Conservation (phyloP, 2,888 invertebrate species). For the Drosophila anceps region DNA sequence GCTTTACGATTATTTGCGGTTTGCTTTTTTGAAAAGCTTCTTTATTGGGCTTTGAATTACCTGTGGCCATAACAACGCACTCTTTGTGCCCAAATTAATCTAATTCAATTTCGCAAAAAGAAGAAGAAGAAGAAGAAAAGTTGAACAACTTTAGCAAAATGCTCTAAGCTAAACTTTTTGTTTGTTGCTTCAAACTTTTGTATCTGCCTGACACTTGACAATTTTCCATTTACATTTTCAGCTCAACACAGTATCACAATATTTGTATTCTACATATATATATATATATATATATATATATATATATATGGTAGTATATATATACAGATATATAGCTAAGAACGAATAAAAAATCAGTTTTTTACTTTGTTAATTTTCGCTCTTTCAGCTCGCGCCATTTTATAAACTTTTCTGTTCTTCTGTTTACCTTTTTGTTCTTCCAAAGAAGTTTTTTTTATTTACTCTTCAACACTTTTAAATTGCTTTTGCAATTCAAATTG, state of each 20-base stretch:
- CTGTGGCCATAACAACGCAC: slow-evolving; percentile 5
- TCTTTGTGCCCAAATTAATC: slow-evolving; percentile 10
- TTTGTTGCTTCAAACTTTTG: slow-evolving; percentile 3
- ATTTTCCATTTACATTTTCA: slow-evolving; percentile 29
- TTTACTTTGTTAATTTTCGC: not conserved
- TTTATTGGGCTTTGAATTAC: slow-evolving; percentile 23
- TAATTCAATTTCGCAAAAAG: slow-evolving; percentile 28
- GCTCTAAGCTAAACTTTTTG: no score
- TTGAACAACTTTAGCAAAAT: slow-evolving; percentile 4
- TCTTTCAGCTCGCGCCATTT: not conserved
- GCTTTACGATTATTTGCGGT: slow-evolving; percentile 44
- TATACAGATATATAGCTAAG: not conserved
- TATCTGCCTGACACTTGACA: slow-evolving; percentile 30
- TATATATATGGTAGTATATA: not conserved
- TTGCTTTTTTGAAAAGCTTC: slow-evolving; percentile 7
- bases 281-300: not conserved
- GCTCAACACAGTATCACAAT: not conserved
- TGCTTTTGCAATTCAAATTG: slow-evolving; percentile 49
- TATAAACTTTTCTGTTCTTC: not conserved
- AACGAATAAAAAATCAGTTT: not conserved
- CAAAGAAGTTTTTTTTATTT: slow-evolving; percentile 5
- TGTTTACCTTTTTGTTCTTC: not conserved
- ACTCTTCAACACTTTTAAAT: slow-evolving; percentile 25
- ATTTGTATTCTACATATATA: not conserved
- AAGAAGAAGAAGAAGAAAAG: not conserved